phyloP scores from a whole-genome alignment of 2,797 vertebrate species.

The Sebastolobus alascanus region DNA sequence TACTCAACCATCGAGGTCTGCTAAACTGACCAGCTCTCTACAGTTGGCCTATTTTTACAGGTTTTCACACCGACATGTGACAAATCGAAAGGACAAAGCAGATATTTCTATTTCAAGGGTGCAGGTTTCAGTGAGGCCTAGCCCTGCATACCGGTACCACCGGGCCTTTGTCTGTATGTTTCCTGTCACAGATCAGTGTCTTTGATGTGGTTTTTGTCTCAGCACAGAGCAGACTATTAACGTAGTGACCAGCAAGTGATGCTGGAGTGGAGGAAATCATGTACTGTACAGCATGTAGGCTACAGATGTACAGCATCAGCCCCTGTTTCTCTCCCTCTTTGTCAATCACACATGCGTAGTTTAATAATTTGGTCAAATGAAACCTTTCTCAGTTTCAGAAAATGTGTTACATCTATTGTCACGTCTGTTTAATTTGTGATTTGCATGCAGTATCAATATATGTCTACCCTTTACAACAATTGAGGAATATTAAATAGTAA shows the following conservation, averaged over 20 bases:
- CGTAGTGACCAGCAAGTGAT: slow-evolving; percentile 65
- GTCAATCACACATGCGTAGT: neutral
- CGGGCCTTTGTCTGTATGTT: slow-evolving; percentile 51
- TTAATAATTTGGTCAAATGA: slow-evolving; percentile 1
- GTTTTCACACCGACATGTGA: slow-evolving; percentile 40
- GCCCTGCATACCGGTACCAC: slow-evolving; percentile 44
- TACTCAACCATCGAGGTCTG: slow-evolving; percentile 8
- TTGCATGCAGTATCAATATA: slow-evolving; percentile 1
- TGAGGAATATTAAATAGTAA: neutral
- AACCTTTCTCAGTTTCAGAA: neutral
- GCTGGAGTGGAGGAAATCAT: slow-evolving; percentile 41
- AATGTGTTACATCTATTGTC: neutral
- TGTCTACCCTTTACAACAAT: neutral
- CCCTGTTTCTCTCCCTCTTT: slow-evolving; percentile 37
- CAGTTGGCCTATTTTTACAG: slow-evolving; percentile 61
- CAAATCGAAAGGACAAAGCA: slow-evolving; percentile 42
- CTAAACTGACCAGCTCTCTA: slow-evolving; percentile 56
- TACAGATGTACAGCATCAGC: slow-evolving; percentile 27
- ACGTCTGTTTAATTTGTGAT: neutral
- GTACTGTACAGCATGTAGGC: slow-evolving; percentile 32
- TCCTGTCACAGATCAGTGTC: slow-evolving; percentile 71
- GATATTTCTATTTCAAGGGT: slow-evolving; percentile 60
- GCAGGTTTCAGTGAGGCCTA: slow-evolving; percentile 57
- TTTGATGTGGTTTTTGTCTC: slow-evolving; percentile 70
- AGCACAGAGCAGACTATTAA: slow-evolving; percentile 57